Evolutionary conservation across 2,113 vertebrate species (phyloP).

Genomic region (Aramus guarauna): DNA sequence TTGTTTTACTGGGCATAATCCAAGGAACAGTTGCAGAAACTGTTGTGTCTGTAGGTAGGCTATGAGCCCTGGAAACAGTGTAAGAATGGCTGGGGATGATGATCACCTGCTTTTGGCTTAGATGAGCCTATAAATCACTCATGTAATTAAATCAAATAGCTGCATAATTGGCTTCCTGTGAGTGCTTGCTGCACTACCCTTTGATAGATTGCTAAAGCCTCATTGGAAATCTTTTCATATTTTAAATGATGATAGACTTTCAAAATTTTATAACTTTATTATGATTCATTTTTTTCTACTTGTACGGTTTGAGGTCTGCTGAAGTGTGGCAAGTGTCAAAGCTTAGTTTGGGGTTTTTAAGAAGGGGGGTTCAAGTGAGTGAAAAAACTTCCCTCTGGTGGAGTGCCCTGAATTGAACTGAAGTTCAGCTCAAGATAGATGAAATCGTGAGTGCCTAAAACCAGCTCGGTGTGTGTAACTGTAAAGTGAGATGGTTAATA

Average conservation of each 20-base stretch:
- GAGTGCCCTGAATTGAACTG: not conserved
- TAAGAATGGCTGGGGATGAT: not conserved
- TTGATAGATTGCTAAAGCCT: not conserved
- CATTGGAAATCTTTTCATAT: not conserved
- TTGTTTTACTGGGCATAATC: not conserved
- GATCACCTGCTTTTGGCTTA: not conserved
- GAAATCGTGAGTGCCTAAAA: not conserved
- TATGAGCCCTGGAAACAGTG: not conserved
- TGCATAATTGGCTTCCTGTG: not conserved
- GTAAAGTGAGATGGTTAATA: not conserved
- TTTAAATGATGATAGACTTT: not conserved
- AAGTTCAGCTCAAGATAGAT: not conserved
- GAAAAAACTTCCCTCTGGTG: not conserved
- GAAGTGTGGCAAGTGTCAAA: not conserved
- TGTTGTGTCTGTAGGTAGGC: not conserved
- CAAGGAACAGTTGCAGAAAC: not conserved
- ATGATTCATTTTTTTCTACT: not conserved
- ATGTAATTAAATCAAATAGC: not conserved
- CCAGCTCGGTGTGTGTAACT: not conserved
- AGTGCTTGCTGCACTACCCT: not conserved
- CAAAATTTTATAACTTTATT: not conserved
- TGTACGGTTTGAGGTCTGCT: not conserved
- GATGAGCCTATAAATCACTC: not conserved
- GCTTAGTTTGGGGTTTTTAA: not conserved
- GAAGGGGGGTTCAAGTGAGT: not conserved